Evolutionary conservation across 2,888 invertebrate species (phyloP).

Genomic region (Leptopilina drosophilae): DNA sequence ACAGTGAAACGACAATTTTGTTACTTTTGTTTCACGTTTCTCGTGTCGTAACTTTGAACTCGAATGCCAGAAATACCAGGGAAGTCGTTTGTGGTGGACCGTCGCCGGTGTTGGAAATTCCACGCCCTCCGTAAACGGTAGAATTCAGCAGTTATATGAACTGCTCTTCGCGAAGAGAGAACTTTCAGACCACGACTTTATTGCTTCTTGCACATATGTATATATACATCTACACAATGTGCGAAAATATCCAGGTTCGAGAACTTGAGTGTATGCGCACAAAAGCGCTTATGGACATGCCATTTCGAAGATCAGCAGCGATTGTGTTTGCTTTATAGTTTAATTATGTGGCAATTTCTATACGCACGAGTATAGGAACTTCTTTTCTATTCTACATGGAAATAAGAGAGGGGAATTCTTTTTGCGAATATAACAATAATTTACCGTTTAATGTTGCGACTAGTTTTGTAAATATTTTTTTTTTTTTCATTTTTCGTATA

Average conservation of each 20-base stretch:
- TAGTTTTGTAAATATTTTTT: background rate
- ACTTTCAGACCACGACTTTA: constrained; percentile 22
- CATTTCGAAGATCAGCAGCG: constrained; percentile 52
- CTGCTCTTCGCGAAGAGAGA: constrained; percentile 3
- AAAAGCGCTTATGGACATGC: constrained; percentile 42
- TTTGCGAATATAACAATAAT: constrained; percentile 17
- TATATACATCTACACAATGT: constrained; percentile 12
- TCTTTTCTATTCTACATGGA: constrained; percentile 39
- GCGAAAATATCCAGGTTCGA: constrained; percentile 47
- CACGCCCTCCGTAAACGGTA: constrained; percentile 46
- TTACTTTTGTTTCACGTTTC: constrained; percentile 16
- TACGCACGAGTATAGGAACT: constrained; percentile 47
- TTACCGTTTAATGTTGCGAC: constrained; percentile 34
- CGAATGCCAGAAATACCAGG: constrained; percentile 31
- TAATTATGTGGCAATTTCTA: constrained; percentile 66
- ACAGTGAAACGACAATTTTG: background rate
- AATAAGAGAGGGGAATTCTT: background rate
- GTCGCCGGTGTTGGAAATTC: constrained; percentile 46
- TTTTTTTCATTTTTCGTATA: background rate
- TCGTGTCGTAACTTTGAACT: constrained; percentile 33
- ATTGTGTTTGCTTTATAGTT: constrained; percentile 69
- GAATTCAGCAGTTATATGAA: constrained; percentile 51
- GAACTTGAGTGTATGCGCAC: constrained; percentile 44
- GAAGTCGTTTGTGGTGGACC: constrained; percentile 27
- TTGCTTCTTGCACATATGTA: constrained; percentile 26